Evolutionary conservation across 2,888 invertebrate genomes (phyloP).

Genomic region (Leptinotarsa haldemani): DNA sequence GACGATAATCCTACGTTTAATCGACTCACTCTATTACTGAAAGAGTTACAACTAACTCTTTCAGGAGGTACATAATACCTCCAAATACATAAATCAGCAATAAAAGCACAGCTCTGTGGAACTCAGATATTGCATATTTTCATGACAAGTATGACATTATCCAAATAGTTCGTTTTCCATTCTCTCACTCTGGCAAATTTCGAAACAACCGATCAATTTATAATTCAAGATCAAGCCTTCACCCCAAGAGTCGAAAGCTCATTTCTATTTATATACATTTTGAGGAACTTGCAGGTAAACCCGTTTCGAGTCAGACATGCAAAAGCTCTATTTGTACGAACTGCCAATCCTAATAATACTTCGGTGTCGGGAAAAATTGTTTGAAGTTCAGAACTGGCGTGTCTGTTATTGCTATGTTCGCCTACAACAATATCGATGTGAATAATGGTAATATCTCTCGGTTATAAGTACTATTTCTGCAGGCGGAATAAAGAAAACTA

Average conservation of each 20-base stretch:
- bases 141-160: no score
- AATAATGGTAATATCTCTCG: background rate
- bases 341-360: constrained; percentile 43
- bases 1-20: no score
- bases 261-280: constrained; percentile 22
- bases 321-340: constrained; percentile 40
- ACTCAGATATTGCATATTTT: no score
- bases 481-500: background rate
- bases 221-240: constrained; percentile 2
- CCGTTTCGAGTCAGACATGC: constrained; percentile 32
- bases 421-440: constrained; percentile 8
- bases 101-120: no score
- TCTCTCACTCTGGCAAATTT: background rate
- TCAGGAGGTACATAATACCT: no score
- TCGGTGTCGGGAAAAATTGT: constrained; percentile 36
- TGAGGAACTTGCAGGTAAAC: constrained; percentile 11
- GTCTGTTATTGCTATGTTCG: constrained; percentile 33
- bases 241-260: constrained; percentile 16
- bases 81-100: no score
- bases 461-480: background rate
- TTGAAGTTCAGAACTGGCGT: constrained; percentile 37
- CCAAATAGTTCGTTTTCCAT: background rate
- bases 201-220: background rate
- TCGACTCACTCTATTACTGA: no score
- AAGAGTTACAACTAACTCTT: no score